Evolutionary conservation across 2,888 invertebrate species (phyloP).

Genomic region (Galerucella pusilla): DNA sequence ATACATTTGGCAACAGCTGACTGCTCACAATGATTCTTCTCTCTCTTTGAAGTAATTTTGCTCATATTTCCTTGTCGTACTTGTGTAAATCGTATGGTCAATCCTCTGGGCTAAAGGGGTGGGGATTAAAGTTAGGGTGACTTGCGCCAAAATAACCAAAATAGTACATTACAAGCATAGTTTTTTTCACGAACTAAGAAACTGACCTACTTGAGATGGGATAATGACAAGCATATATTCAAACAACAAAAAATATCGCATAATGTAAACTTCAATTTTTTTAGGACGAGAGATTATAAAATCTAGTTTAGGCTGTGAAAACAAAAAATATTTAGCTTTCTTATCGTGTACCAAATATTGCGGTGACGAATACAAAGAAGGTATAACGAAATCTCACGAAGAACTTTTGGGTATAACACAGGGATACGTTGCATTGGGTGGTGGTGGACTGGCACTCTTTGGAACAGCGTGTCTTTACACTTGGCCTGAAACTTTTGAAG

Average conservation of each 20-base stretch:
- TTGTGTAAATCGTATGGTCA: no score
- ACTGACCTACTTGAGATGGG: no score
- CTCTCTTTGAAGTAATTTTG: no score
- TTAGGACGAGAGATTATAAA: slow-evolving; percentile 88
- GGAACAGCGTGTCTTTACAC: slow-evolving; percentile 91
- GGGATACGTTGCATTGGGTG: slow-evolving; percentile 91
- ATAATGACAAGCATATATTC: neutral
- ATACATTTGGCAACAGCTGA: no score
- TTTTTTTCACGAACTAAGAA: no score
- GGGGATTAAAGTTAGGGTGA: no score
- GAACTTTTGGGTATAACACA: slow-evolving; percentile 77
- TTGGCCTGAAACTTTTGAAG: slow-evolving; percentile 81
- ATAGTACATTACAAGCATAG: no score
- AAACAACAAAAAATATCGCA: neutral
- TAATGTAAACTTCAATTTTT: slow-evolving; percentile 57
- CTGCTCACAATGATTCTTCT: no score
- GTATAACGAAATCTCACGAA: slow-evolving; percentile 74
- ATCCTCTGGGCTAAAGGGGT: no score
- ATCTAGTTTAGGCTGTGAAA: slow-evolving; percentile 71
- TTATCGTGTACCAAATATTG: slow-evolving; percentile 80
- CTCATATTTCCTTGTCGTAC: no score
- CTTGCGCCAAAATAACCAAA: no score
- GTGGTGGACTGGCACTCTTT: slow-evolving; percentile 91
- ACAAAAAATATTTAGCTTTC: slow-evolving; percentile 89
- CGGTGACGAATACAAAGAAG: slow-evolving; percentile 52